phyloP scores from a whole-genome alignment of 2,888 invertebrate species.

The Volucella bombylans region DNA sequence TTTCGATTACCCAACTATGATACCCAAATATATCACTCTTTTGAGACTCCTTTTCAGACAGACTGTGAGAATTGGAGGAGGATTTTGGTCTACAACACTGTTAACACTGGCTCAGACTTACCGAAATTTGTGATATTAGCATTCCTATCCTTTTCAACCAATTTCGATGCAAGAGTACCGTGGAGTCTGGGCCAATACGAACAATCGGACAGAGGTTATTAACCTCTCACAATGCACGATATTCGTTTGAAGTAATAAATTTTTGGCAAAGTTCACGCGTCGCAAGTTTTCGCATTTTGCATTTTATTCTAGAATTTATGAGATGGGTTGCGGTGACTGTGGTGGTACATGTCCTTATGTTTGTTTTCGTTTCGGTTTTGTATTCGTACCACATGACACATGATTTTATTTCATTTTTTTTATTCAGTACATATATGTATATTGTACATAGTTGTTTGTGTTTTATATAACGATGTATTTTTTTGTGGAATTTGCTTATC shows the following conservation, averaged over 20 bases:
- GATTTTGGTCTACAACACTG: constrained; percentile 14
- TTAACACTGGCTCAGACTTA: constrained; percentile 26
- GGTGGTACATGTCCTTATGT: constrained; percentile 7
- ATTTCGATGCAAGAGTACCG: constrained; percentile 32
- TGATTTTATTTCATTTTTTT: constrained; percentile 25
- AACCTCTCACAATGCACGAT: constrained; percentile 25
- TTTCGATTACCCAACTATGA: too few relatives aligned
- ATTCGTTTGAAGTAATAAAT: constrained; percentile 60
- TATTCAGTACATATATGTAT: neutral
- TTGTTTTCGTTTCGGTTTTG: constrained; percentile 4
- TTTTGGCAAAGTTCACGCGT: constrained; percentile 62
- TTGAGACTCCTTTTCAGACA: too few relatives aligned
- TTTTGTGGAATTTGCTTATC: constrained; percentile 16
- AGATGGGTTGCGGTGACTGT: constrained; percentile 18
- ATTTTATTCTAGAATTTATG: constrained; percentile 63
- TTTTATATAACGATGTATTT: neutral
- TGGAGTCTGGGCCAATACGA: neutral
- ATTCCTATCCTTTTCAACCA: constrained; percentile 16
- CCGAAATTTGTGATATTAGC: constrained; percentile 61
- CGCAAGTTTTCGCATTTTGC: constrained; percentile 66
- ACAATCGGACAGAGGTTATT: neutral
- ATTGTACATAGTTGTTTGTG: too few relatives aligned
- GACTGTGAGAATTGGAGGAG: too few relatives aligned
- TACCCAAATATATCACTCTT: too few relatives aligned
- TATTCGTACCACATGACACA: constrained; percentile 38